A percentile compares a stretch with the other conserved stretches of the same genome.
These are phyloP conservation scores for Muscidifurax raptorellus DNA, from an alignment of 1,140 invertebrate genomes.

Conservation along the genomic window DNA sequence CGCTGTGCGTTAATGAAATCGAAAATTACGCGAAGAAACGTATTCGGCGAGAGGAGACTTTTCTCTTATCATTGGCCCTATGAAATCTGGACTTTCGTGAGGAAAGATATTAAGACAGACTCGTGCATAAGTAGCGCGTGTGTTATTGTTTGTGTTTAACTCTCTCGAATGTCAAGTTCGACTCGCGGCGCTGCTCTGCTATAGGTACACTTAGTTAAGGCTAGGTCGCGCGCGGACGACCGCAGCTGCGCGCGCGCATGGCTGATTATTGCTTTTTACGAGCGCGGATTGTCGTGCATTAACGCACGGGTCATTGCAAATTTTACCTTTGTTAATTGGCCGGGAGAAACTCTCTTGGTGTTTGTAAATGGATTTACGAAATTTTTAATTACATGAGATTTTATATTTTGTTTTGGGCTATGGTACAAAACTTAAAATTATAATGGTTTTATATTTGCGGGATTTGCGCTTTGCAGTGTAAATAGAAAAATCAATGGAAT, in stretches of 20 bases:
- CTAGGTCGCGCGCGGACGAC: neutral
- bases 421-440: too few species aligned
- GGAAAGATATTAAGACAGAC: too few species aligned
- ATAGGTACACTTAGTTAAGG: conserved; percentile 15
- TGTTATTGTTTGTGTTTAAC: neutral
- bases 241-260: neutral
- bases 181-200: neutral
- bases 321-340: neutral
- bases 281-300: neutral
- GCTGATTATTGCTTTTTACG: neutral
- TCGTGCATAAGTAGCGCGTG: neutral
- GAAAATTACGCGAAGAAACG: neutral
- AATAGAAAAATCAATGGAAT: too few species aligned
- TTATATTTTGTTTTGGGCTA: too few species aligned
- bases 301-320: neutral
- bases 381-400: too few species aligned
- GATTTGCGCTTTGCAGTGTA: too few species aligned
- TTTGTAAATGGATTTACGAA: neutral
- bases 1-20: neutral
- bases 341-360: neutral
- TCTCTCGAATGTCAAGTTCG: conserved; percentile 34
- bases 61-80: neutral
- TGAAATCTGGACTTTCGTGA: neutral
- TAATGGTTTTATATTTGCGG: too few species aligned
- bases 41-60: neutral